Percentiles rank a stretch among this genome's conserved stretches.
Evolutionary conservation across 2,888 invertebrate species (phyloP).

Genomic region (Megamerina dolium): DNA sequence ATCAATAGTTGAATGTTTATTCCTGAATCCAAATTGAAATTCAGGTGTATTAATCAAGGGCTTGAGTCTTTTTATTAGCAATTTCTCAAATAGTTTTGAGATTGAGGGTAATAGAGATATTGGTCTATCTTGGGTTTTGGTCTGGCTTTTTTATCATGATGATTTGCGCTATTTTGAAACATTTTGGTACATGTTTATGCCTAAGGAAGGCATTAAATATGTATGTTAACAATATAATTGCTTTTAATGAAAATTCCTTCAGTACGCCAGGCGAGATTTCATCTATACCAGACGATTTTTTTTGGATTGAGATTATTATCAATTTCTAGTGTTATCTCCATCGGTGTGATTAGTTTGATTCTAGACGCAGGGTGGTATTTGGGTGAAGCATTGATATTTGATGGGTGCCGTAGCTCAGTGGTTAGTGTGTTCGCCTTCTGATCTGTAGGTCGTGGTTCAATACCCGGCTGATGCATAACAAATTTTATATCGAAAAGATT

Average conservation of each 20-base stretch:
- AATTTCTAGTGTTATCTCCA: not conserved
- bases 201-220: not conserved
- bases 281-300: not conserved
- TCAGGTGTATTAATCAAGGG: not conserved
- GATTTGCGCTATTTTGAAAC: constrained; percentile 1
- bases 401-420: too few relatives aligned
- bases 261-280: not conserved
- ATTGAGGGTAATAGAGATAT: not conserved
- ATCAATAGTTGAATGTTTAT: not conserved
- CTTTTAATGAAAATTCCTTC: not conserved
- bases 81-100: not conserved
- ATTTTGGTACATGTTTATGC: not conserved
- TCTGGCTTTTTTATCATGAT: not conserved
- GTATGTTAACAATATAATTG: not conserved
- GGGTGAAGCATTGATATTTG: too few relatives aligned
- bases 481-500: too few relatives aligned
- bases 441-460: too few relatives aligned
- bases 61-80: not conserved
- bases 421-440: too few relatives aligned
- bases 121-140: not conserved
- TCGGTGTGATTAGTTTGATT: not conserved
- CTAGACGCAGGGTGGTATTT: not conserved
- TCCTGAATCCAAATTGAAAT: not conserved
- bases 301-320: not conserved
- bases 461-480: too few relatives aligned